Evolutionary conservation across 1,140 invertebrate species (phyloP), one percentile per base, ranked within the genome.

Genomic region (Orchesella cincta): DNA sequence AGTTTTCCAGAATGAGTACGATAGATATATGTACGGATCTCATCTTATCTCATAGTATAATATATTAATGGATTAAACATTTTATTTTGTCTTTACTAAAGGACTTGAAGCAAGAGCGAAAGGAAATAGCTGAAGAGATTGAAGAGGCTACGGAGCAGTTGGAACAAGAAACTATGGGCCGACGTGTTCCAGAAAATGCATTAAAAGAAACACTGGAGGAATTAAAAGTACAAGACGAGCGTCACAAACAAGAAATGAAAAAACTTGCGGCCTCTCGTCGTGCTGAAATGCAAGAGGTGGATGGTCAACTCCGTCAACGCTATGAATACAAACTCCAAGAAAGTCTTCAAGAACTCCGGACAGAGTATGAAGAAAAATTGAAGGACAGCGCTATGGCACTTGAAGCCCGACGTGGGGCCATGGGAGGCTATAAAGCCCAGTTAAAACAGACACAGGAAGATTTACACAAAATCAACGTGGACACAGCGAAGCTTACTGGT

Each of bases 301-400:
- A 98, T 87, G 93, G 94, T 0, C 91, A 93, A 73, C 88, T 98
- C 0, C 90, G 93, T 52, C 91, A 95, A 82, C 93, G 98, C 83
- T 99, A 99, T 84, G 96, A 99, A 84, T 91, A 91, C 0, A 95
- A 95, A 84, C 86, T 99, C 29, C 92, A 96, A 82, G 92, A 98
- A 80, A 93, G 94, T 23, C 86, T 99, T 64, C 92, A 94, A 83
- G 94, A 96, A 78, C 87, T 99, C 52, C 90, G 98, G 28, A 93
- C 93, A 71, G 93, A 98, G 81, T 97, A 97, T 85, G 97, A 98
- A 84, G 90, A 87, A 54, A 93, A 97, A 82, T 92, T 98, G 87
- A 90, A 91, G 77, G 89, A 88, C 35, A 96, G 96, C 83, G 91
- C 95, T 33, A 91, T 93, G 23, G 96, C 98, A 84, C 92, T 95